These are phyloP conservation scores for Ostrea denselamellosa DNA, from an alignment of 1,140 invertebrate genomes.

Conservation along the genomic window DNA sequence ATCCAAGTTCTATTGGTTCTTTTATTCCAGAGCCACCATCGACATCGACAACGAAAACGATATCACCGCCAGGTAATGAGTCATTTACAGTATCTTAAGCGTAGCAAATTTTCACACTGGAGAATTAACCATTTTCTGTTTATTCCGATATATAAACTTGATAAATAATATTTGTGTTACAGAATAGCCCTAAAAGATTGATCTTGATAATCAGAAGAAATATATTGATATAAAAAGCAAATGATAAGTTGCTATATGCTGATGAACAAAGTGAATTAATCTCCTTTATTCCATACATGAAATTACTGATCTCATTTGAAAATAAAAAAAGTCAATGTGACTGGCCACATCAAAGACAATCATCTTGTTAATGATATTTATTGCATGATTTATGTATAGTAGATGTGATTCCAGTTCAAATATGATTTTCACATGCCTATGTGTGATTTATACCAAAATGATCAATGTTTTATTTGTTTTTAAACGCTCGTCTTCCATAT, in stretches of 20 bases:
- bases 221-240: not conserved
- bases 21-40: not conserved
- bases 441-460: no score
- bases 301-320: not conserved
- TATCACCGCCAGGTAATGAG: not conserved
- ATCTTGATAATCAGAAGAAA: no score
- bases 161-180: conserved; percentile 14
- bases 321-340: not conserved
- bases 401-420: not conserved
- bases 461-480: no score
- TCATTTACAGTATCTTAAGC: not conserved
- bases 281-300: not conserved
- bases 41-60: conserved; percentile 19
- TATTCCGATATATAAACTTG: not conserved
- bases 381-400: not conserved
- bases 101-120: not conserved
- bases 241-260: not conserved
- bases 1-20: not conserved
- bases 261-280: not conserved
- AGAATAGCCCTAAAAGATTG: no score
- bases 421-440: no score
- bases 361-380: not conserved
- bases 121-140: not conserved
- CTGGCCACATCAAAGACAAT: not conserved
- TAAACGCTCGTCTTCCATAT: no score